Evolutionary conservation across 92 coral and sea anemone genomes (phyloP), one percentile per base, ranked within the genome.

Genomic region (Heliopora coerulea): DNA sequence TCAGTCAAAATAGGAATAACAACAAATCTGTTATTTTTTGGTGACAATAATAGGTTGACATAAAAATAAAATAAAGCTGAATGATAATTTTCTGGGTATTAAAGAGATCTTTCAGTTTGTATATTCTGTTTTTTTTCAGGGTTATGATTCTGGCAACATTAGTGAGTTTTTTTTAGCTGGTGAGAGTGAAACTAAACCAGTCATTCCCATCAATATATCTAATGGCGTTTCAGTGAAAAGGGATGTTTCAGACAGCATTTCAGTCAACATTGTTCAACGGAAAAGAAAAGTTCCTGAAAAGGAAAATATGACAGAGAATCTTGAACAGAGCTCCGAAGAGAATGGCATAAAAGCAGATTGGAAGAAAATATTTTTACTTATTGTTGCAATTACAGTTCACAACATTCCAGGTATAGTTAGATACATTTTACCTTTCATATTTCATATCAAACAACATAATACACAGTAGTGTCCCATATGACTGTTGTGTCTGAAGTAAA

Each of bases 321-420:
- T 3, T 34, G 35, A 13, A 31, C 49, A 70, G 4, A 30, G 10
- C 25, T 28, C 18, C 27, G 74, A 48, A 49, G 23, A 52, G 19
- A 25, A 70, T 30, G 23, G 21, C 21, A 70, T 70, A 13, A 52
- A 82, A 11, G 85, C 88, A 11, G 83, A 91, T 31, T 92, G 97
- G 97, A 92, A 85, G 65, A 87, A 96, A 78, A 85, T 92, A 46
- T 54, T 92, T 62, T 74, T 92, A 27, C 79, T 92, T 48, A 89
- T 92, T 28, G 85, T 92, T 82, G 97, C 97, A 28, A 90, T 92
- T 28, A 92, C 97, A 58, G 93, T 92, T 3, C 97, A 92, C 44
- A 92, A 92, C 75, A 89, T 92, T 69, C 97, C 97, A 85, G 97
- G 97, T 92, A 86, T 24, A 24, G 48, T 32, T 1, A 46, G 2